phyloP scores from a whole-genome alignment of 2,888 invertebrate genomes.

The Thecocarcelia acutangulata region DNA sequence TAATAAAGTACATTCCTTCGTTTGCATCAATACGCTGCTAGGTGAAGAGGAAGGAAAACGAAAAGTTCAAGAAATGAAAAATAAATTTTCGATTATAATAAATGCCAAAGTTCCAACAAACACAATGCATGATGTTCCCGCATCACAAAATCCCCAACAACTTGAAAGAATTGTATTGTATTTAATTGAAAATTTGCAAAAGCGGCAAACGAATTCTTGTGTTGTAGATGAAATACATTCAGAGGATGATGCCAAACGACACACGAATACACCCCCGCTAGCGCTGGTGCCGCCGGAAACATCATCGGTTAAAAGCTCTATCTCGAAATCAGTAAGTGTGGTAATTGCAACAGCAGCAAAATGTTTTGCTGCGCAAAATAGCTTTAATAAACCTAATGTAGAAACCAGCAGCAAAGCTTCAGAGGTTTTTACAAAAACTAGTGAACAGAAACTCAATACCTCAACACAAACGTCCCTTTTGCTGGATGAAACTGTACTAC shows the following conservation, averaged over 20 bases:
- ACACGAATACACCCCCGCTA: conserved; percentile 74
- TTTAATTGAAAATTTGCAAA: conserved; percentile 83
- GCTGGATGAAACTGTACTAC: conserved; percentile 2
- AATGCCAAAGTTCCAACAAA: conserved; percentile 82
- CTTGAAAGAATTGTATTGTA: conserved; percentile 88
- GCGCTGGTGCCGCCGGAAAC: conserved; percentile 81
- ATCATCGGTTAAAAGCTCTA: conserved; percentile 79
- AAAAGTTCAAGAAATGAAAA: conserved; percentile 90
- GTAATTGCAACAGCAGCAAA: conserved; percentile 79
- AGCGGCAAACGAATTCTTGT: conserved; percentile 70
- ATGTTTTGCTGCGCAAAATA: conserved; percentile 73
- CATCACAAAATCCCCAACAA: conserved; percentile 87
- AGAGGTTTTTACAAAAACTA: conserved; percentile 8
- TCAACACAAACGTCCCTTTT: conserved; percentile 3
- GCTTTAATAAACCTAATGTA: conserved; percentile 59
- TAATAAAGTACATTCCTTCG: conserved; percentile 91
- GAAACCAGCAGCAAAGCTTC: conserved; percentile 28
- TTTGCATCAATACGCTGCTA: conserved; percentile 91
- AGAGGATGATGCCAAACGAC: conserved; percentile 60
- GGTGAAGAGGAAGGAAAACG: conserved; percentile 88
- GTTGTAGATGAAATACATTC: conserved; percentile 65
- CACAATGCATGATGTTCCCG: conserved; percentile 80
- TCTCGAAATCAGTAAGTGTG: conserved; percentile 81
- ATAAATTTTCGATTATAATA: conserved; percentile 88
- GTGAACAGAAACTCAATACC: conserved; percentile 29